Percentiles rank a stretch among this genome's conserved stretches.
Evolutionary conservation across 2,888 invertebrate genomes (phyloP).

Genomic region (Choreutis nemorana): DNA sequence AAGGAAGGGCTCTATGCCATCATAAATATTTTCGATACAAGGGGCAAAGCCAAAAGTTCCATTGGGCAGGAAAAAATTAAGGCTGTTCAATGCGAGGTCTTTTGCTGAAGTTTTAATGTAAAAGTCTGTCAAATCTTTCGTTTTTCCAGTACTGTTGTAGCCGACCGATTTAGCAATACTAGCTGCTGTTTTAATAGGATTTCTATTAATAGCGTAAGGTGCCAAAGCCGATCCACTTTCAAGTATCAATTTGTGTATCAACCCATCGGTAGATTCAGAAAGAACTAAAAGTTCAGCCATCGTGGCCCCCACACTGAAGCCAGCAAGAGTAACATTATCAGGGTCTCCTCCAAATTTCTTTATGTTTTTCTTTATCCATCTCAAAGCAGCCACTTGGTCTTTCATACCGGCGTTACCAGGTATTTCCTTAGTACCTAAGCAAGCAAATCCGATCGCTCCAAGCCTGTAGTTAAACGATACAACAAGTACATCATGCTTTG

Average conservation of each 20-base stretch:
- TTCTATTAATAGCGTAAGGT: conserved; percentile 41
- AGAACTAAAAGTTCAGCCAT: conserved; percentile 44
- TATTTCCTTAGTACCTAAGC: conserved; percentile 65
- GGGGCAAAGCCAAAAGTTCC: conserved; percentile 54
- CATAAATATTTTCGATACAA: conserved; percentile 36
- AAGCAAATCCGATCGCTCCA: conserved; percentile 76
- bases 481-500: conserved; percentile 71
- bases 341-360: conserved; percentile 82
- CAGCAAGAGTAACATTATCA: conserved; percentile 78
- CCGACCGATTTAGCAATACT: conserved; percentile 44
- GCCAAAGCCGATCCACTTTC: conserved; percentile 51
- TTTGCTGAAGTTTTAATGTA: conserved; percentile 28
- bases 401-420: conserved; percentile 87
- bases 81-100: conserved; percentile 28
- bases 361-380: conserved; percentile 80
- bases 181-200: conserved; percentile 42
- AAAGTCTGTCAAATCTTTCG: conserved; percentile 45
- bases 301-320: conserved; percentile 80
- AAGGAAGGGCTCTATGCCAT: conserved; percentile 33
- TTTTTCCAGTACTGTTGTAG: conserved; percentile 34
- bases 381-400: conserved; percentile 82
- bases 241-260: conserved; percentile 41
- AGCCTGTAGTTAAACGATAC: conserved; percentile 75
- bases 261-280: conserved; percentile 33
- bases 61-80: conserved; percentile 42